Conservation (phyloP, 2,797 vertebrate species). For the Phoxinus dragarum region DNA sequence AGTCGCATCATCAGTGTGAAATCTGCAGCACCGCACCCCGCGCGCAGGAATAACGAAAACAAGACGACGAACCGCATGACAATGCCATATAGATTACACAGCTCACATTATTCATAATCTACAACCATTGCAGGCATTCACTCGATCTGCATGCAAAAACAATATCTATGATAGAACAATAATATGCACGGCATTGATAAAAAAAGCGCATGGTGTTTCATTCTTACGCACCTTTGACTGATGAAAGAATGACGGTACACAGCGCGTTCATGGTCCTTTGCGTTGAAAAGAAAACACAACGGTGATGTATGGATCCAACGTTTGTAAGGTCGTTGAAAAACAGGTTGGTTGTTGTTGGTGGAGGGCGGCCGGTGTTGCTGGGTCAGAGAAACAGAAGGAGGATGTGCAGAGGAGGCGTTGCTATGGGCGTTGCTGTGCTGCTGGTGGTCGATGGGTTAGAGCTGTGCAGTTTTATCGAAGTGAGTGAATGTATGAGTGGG, state of each 20-base stretch:
- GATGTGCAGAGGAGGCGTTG: slow-evolving; percentile 62
- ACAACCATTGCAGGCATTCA: not conserved
- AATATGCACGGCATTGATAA: not conserved
- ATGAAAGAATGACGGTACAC: slow-evolving; percentile 8
- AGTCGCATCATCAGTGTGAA: slow-evolving; percentile 11
- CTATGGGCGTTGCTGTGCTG: slow-evolving; percentile 73
- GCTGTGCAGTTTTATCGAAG: slow-evolving; percentile 54
- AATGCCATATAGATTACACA: not conserved
- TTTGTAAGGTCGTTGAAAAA: slow-evolving; percentile 14
- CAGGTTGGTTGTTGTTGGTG: slow-evolving; percentile 35
- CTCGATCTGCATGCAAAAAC: not conserved
- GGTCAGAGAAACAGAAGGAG: slow-evolving; percentile 47
- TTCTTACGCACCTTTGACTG: slow-evolving; percentile 37
- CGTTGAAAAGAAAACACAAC: not conserved
- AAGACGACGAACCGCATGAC: slow-evolving; percentile 2
- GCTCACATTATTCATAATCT: not conserved
- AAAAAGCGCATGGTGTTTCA: slow-evolving; percentile 8
- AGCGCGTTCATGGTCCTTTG: slow-evolving; percentile 43
- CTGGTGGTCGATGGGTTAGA: slow-evolving; percentile 61
- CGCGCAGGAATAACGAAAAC: slow-evolving; percentile 29
- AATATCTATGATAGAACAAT: not conserved
- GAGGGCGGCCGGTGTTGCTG: slow-evolving; percentile 45
- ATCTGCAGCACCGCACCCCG: slow-evolving; percentile 53
- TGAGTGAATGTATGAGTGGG: not conserved
- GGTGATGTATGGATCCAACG: not conserved